Conservation (phyloP, 2,113 vertebrate genomes). For the Nerophis ophidion region DNA sequence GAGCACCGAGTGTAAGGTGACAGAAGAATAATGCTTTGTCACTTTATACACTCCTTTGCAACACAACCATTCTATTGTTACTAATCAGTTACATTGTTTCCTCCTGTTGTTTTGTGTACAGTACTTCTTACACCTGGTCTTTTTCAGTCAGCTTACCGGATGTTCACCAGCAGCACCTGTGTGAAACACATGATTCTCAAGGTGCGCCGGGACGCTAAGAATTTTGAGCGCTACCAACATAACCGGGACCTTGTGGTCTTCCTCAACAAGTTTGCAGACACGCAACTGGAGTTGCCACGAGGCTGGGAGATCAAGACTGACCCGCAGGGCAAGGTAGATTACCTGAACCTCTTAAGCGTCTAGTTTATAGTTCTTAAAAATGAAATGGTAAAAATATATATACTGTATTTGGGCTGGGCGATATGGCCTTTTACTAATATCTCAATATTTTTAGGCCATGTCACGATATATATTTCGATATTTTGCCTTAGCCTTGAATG, state of each 20-base stretch:
- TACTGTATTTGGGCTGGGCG: too few species aligned
- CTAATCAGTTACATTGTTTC: too few species aligned
- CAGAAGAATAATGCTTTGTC: too few species aligned
- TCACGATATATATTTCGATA: too few species aligned
- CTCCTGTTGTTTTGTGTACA: too few species aligned
- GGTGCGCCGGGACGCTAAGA: conserved; percentile 90
- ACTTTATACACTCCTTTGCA: too few species aligned
- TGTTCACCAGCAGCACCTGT: conserved; percentile 96
- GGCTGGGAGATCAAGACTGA: conserved; percentile 98
- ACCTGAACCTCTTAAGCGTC: neutral
- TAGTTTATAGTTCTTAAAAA: neutral
- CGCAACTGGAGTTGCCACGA: conserved; percentile 85
- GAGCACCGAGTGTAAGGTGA: too few species aligned
- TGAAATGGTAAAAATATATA: neutral
- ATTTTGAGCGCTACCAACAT: conserved; percentile 97
- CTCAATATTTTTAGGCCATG: too few species aligned
- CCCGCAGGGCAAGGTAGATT: conserved; percentile 89
- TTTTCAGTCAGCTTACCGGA: conserved; percentile 86
- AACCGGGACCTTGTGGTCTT: conserved; percentile 96
- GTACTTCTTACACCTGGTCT: neutral
- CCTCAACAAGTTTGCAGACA: conserved; percentile 95
- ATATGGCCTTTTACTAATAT: too few species aligned
- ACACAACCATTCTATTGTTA: too few species aligned
- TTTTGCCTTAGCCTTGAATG: too few species aligned
- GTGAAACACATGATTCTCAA: conserved; percentile 99